phyloP scores from a whole-genome alignment of 2,113 vertebrate genomes.

The Colinus virginianus region DNA sequence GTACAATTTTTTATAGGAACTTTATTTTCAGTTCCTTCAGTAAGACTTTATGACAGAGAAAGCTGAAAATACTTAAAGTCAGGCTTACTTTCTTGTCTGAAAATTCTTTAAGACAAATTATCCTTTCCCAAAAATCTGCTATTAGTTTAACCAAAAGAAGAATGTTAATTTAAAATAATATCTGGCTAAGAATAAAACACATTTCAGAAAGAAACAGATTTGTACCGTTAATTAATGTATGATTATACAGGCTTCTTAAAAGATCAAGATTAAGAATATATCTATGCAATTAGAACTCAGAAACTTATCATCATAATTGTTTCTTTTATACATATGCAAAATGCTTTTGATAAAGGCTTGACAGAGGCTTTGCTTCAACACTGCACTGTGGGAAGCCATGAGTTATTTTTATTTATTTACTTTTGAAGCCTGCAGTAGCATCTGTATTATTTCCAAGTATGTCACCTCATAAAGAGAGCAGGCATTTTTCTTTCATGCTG shows the following conservation, averaged over 20 bases:
- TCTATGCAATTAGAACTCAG: neutral
- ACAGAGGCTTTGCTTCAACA: neutral
- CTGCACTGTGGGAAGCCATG: neutral
- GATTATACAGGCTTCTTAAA: slow-evolving; percentile 34
- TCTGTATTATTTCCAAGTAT: neutral
- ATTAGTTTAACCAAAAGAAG: slow-evolving; percentile 45
- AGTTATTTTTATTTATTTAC: neutral
- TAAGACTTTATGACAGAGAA: neutral
- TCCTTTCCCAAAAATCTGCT: slow-evolving; percentile 34
- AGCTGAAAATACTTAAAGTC: neutral
- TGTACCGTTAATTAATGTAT: slow-evolving; percentile 45
- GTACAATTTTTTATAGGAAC: neutral
- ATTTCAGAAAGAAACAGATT: neutral
- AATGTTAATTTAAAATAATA: slow-evolving; percentile 41
- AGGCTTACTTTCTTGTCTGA: neutral
- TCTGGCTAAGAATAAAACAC: neutral
- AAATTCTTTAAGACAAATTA: neutral
- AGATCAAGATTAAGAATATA: neutral
- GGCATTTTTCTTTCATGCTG: neutral
- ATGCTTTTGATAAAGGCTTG: neutral
- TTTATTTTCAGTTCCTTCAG: neutral
- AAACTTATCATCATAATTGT: neutral
- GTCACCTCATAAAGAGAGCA: neutral
- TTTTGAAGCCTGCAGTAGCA: slow-evolving; percentile 8
- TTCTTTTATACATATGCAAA: neutral